Base-by-base conservation (phyloP, 2,797 vertebrate species). In the Sorex maritimensis region DNA sequence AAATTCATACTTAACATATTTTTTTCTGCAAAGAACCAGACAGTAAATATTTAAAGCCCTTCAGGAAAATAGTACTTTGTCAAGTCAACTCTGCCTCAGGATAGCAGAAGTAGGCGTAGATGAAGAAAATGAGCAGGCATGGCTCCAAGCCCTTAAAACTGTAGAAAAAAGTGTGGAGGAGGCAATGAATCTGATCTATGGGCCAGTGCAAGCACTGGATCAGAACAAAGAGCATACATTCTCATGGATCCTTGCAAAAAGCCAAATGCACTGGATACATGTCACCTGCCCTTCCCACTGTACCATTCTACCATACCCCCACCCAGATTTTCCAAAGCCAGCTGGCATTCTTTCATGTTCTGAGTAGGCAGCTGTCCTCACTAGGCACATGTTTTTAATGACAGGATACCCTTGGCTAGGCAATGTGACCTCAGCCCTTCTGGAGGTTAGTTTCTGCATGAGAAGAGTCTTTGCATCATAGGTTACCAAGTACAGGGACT, bases 21-120 rank as follows among this genome's bases (percentile, higher is more conserved):
- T 17, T 81, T 79, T 34, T 41, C 71, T 67, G 41, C 6, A 69
- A 52, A 86, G 21, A 5, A 28, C 26, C 34, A 93, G 52, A 30
- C 3, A 80, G 61, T n/a, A 88, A 93, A 74, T 34, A 46, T 67
- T 52, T 63, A 26, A 85, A 63, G 79, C 12, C 84, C 46, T 85
- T 19, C 4, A 1, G 61, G 15, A 21, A 30, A 13, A 11, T 1
- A 77, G 13, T n/a, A 80, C 87, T 77, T 74, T 34, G 5, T 75
- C 26, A 28, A 26, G 26, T 21, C 17, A 44, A 17, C 49, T 58
- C 23, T 49, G 14, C 41, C 12, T 17, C 26, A 58, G 17, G 55
- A 55, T 13, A 9, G n/a, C 61, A 79, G 30, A 68, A 15, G 28
- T 12, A n/a, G 55, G 24, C 46, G 15, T 2, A 86, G 65, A 19